A percentile compares a stretch with the other conserved stretches of the same genome.
Evolutionary conservation across 2,797 vertebrate genomes (phyloP).

Genomic region (Lutjanus campechanus): DNA sequence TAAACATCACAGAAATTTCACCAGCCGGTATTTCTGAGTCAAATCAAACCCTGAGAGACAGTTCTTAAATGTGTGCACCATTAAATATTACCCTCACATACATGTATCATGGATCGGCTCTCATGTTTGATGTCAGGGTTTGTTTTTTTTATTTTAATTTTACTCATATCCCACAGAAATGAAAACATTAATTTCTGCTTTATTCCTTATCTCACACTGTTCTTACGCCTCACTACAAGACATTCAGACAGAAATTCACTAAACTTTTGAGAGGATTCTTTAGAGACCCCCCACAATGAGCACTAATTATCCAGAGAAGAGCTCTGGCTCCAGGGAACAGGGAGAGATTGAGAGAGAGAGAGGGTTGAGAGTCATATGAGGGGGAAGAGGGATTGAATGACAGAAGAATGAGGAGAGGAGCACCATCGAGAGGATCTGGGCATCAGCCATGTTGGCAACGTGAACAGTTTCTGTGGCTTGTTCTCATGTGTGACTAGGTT

Average conservation of each 20-base stretch:
- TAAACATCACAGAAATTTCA: background rate
- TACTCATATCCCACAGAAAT: background rate
- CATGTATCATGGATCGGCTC: background rate
- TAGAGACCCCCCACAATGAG: background rate
- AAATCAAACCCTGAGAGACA: background rate
- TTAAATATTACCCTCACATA: background rate
- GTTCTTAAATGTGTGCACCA: background rate
- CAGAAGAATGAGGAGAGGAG: background rate
- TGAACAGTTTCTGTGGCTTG: background rate
- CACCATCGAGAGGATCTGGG: background rate
- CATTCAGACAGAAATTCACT: background rate
- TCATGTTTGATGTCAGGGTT: background rate
- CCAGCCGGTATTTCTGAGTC: background rate
- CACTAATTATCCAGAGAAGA: background rate
- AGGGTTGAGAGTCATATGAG: background rate
- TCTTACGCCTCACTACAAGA: background rate
- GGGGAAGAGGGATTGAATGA: background rate
- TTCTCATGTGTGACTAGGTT: background rate
- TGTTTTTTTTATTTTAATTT: background rate
- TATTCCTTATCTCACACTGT: background rate
- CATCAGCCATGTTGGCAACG: background rate
- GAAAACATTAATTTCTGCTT: background rate
- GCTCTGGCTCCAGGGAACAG: background rate
- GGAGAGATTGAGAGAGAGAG: background rate
- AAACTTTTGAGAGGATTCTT: background rate